Conservation (phyloP, 2,888 invertebrate species). For the Scaptomyza reducta region DNA sequence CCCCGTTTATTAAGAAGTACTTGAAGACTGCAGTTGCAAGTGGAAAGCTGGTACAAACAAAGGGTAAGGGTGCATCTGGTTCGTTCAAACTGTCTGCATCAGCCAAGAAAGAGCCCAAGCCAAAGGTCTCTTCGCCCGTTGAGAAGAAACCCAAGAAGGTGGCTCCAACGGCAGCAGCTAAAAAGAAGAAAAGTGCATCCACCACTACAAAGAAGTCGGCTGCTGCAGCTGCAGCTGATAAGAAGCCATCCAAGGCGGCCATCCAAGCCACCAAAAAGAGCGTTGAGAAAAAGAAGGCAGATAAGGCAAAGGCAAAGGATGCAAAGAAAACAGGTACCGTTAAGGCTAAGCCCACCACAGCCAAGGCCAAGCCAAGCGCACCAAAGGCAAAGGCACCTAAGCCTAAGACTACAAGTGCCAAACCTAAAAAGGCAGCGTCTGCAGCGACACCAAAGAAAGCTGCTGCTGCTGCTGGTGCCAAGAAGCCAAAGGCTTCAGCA, state of each 20-base stretch:
- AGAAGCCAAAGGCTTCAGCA: constrained; percentile 40
- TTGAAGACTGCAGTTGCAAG: no score
- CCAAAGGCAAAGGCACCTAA: constrained; percentile 39
- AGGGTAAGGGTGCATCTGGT: no score
- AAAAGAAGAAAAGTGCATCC: no score
- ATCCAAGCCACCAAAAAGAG: constrained; percentile 46
- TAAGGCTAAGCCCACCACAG: constrained; percentile 41
- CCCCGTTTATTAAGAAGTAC: no score
- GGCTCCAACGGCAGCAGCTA: no score
- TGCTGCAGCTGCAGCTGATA: constrained; percentile 29
- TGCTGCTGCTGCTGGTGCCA: constrained; percentile 5
- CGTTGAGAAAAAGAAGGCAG: constrained; percentile 44
- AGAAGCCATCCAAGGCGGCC: constrained; percentile 38
- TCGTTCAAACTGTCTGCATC: no score
- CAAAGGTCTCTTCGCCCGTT: no score
- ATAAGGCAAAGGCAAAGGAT: constrained; percentile 49
- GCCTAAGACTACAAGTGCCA: constrained; percentile 30
- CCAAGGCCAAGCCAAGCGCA: constrained; percentile 31
- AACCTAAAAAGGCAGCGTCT: constrained; percentile 39
- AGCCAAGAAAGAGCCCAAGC: no score
- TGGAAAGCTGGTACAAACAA: no score
- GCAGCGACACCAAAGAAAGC: constrained; percentile 40
- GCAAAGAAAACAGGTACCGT: constrained; percentile 44
- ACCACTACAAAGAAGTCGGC: constrained; percentile 26
- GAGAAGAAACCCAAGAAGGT: no score